Evolutionary conservation across 2,888 invertebrate species (phyloP), one percentile per base, ranked within the genome.

Genomic region (Phragmatobia fuliginosa): DNA sequence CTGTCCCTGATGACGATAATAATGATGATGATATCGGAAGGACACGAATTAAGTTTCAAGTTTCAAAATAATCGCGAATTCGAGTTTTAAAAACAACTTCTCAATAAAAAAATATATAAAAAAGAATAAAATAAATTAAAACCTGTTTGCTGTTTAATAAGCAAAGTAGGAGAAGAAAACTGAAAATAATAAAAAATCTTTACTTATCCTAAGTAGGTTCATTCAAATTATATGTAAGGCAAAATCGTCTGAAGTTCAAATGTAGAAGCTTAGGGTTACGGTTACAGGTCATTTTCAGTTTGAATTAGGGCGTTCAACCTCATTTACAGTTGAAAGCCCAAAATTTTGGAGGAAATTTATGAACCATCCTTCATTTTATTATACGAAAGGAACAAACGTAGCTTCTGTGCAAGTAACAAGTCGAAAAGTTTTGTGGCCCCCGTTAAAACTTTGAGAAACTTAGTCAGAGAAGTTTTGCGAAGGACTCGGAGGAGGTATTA

Each of bases 391-490:
- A 41, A 33, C 32, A 28, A 66, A 63, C 64, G 70, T 72, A 70
- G 38, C 28, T 11, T 45, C 32, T 58, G 33, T 5, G 28, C 1
- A 68, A 66, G 58, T 68, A 76, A 62, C 62, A 45, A 64, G 41
- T 62, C 18, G n/a, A 60, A 67, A 33, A 62, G 45, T 60, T 73
- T 69, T 49, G 61, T 52, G 52, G 38, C 72, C 58, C 36, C n/a
- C 28, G 33, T 67, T 65, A 69, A 68, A 69, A 75, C 71, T 73
- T 71, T 21, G 60, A 11, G 16, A 33, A 45, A 61, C 16, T 69
- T 56, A 25, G 28, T 52, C n/a, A 31, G 28, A 21, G 16, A 58
- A 38, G 14, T 33, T n/a, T 36, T 25, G 28, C 31, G 38, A 45
- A 33, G 62, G 21, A 8, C 33, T 41, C 41, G 31, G 31, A 11